Evolutionary conservation across 1,140 invertebrate genomes (phyloP).

Genomic region (Drosophila lacteicornis): DNA sequence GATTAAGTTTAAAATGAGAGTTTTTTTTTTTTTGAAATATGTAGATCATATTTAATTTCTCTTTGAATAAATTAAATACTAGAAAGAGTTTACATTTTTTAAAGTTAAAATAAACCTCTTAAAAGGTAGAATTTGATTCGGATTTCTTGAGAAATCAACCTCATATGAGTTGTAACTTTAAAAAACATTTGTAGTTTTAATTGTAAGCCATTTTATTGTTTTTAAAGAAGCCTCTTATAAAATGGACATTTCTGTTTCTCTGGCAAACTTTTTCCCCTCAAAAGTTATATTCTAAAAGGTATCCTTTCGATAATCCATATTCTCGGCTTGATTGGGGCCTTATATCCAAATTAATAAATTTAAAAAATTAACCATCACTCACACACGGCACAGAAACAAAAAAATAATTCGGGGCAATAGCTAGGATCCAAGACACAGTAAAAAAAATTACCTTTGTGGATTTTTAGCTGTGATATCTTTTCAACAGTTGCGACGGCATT

Average conservation of each 20-base stretch:
- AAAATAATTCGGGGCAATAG: conserved; percentile 3
- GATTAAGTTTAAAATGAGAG: not conserved
- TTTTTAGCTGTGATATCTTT: conserved; percentile 18
- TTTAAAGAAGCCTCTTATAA: not conserved
- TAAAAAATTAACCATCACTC: not conserved
- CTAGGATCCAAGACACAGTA: conserved; percentile 7
- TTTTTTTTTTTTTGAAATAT: not conserved
- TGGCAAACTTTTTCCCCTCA: no score
- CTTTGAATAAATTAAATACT: not conserved
- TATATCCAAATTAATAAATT: not conserved
- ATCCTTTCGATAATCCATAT: conserved; percentile 34
- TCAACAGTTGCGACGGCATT: conserved; percentile 51
- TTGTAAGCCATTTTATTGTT: no score
- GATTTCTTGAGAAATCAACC: no score
- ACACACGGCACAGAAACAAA: conserved; percentile 26
- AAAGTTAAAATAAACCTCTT: no score
- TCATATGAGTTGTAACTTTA: no score
- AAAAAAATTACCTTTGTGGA: conserved; percentile 39
- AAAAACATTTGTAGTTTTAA: no score
- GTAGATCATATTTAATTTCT: no score
- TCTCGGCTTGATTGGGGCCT: not conserved
- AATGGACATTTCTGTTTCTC: not conserved
- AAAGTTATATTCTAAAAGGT: not conserved
- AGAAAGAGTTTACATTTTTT: no score
- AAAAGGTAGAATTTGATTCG: no score